Percentiles rank a stretch among this genome's conserved stretches.
phyloP scores from a whole-genome alignment of 2,888 invertebrate genomes.

The Lepetodrilus schrolli region DNA sequence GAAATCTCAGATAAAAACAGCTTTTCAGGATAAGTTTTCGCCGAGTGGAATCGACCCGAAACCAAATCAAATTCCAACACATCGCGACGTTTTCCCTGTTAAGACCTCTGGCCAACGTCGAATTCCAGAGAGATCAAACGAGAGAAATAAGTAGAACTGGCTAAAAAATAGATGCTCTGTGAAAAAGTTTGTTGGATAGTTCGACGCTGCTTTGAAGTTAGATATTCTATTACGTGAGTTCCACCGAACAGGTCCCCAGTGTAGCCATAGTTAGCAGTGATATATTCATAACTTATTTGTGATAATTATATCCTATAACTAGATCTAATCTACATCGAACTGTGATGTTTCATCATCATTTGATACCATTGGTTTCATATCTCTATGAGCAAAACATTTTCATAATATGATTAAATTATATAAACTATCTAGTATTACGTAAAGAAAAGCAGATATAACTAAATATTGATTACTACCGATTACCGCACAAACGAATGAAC shows the following conservation, averaged over 20 bases:
- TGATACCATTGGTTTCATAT: too few relatives aligned
- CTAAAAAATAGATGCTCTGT: constrained; percentile 7
- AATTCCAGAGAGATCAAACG: constrained; percentile 17
- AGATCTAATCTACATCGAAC: background rate
- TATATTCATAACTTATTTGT: background rate
- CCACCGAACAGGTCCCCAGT: constrained; percentile 1
- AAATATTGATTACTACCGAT: too few relatives aligned
- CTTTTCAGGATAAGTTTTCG: constrained; percentile 23
- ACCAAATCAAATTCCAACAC: constrained; percentile 19
- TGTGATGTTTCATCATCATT: too few relatives aligned
- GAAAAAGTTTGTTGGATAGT: background rate
- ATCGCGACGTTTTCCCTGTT: background rate
- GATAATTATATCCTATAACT: too few relatives aligned
- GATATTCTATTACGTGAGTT: background rate
- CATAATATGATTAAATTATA: too few relatives aligned
- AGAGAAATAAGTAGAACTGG: constrained; percentile 17
- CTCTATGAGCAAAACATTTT: too few relatives aligned
- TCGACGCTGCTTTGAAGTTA: constrained; percentile 14
- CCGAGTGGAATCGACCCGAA: constrained; percentile 21
- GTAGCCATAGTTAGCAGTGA: background rate
- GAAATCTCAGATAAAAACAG: constrained; percentile 26
- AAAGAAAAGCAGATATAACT: too few relatives aligned
- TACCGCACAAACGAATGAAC: too few relatives aligned
- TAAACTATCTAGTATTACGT: too few relatives aligned
- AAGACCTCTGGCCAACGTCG: constrained; percentile 10